Conservation (phyloP, 2,797 vertebrate genomes). For the Gila robusta region DNA sequence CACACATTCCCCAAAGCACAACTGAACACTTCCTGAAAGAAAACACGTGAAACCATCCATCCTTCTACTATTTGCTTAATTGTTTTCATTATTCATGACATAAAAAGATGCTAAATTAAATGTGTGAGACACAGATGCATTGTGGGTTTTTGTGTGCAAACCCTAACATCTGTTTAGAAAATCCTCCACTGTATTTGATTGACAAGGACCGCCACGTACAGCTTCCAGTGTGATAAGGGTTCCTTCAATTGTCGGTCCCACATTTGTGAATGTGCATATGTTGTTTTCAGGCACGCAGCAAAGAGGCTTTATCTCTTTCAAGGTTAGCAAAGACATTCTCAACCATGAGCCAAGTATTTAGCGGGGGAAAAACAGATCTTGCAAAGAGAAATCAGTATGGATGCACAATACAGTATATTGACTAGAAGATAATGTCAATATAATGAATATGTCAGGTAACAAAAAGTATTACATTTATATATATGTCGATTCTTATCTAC, state of each 20-base stretch:
- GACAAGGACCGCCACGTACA: neutral
- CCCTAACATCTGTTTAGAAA: conserved; percentile 32
- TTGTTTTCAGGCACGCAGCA: conserved; percentile 4
- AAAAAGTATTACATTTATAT: neutral
- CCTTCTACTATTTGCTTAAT: neutral
- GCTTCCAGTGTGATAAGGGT: neutral
- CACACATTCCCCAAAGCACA: neutral
- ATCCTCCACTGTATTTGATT: neutral
- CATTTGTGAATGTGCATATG: conserved; percentile 1
- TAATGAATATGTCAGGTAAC: neutral
- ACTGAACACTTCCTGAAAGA: neutral
- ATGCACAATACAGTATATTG: neutral
- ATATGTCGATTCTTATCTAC: no score
- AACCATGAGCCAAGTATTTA: neutral
- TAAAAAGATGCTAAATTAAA: neutral
- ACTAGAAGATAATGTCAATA: neutral
- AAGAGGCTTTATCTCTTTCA: neutral
- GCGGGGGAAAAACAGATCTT: neutral
- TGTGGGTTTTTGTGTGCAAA: neutral
- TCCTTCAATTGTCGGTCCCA: neutral
- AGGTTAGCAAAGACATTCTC: conserved; percentile 13
- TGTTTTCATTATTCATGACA: neutral
- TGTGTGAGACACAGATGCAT: neutral
- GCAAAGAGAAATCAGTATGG: neutral
- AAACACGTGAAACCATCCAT: neutral